Base-by-base conservation (phyloP, 2,888 invertebrate species). In the Scotopteryx bipunctaria region DNA sequence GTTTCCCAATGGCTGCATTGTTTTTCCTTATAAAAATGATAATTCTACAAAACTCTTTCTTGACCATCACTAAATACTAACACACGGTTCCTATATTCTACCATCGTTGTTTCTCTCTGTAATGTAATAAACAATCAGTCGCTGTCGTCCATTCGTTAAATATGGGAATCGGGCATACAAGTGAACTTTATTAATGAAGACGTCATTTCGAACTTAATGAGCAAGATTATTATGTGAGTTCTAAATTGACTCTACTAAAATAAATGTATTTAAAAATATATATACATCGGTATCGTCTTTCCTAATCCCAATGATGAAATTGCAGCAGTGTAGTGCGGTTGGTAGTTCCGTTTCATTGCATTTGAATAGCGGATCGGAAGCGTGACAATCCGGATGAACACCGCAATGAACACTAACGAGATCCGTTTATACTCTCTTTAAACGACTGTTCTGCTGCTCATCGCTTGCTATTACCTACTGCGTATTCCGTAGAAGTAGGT, bases 331-430 rank as follows among this genome's bases (percentile, higher is more conserved):
- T 32, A 35, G 27, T 23, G 27, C 17, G 9, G 31, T 46, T 46
- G 19, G 11, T 25, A 33, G 32, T 14, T 25, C 8, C 38, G 13
- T 52, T 46, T 21, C 31, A 47, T 43, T 53, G 38, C 47, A 43
- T 53, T 47, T 47, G 36, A 47, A 52, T 52, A 33, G 44, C 33
- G 19, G 35, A 48, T 45, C 55, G 46, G 45, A 41, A 46, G 41
- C 45, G 41, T 52, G 45, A 52, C 47, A 38, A 37, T 43, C 52
- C 41, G 47, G 47, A 37, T 47, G 40, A 50, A 29, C 45, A 13
- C 45, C 41, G 49, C 53, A 50, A 42, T 47, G 47, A 40, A 31
- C 51, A 35, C 38, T 47, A 55, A 55, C 50, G 51, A 47, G 50
- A 47, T 44, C 46, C 35, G 52, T 53, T 53, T 53, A 53, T 33